Conservation (phyloP, 2,113 vertebrate genomes). For the Eretmochelys imbricata region DNA sequence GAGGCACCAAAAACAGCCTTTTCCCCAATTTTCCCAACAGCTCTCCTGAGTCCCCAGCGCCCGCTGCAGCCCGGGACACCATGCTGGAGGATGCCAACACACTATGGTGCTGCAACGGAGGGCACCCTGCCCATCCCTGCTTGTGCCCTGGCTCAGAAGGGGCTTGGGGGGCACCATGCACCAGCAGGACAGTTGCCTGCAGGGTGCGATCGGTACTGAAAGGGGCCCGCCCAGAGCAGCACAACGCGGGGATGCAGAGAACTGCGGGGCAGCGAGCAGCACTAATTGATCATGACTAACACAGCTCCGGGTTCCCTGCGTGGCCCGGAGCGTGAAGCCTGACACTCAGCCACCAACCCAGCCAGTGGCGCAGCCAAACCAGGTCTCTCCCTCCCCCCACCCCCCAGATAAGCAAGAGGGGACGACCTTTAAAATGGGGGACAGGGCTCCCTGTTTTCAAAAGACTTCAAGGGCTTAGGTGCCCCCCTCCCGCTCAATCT, state of each 20-base stretch:
- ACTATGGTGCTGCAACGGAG: not conserved
- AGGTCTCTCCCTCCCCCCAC: not conserved
- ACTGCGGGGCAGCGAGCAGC: not conserved
- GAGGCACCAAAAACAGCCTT: not conserved
- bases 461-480: fast-evolving
- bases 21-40: not conserved
- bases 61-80: not conserved
- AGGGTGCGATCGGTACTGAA: not conserved
- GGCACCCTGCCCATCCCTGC: not conserved
- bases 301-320: not conserved
- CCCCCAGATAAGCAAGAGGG: not conserved
- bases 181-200: too few species aligned
- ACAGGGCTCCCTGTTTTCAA: not conserved
- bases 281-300: not conserved
- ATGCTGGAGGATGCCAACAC: not conserved
- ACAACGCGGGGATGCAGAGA: not conserved
- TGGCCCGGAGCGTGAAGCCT: not conserved
- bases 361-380: not conserved
- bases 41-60: not conserved
- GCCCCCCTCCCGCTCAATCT: not conserved
- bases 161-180: too few species aligned
- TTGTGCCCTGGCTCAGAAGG: too few species aligned
- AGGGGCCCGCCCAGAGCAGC: not conserved
- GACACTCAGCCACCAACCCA: not conserved
- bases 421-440: not conserved